Base-by-base conservation (phyloP, 64 coral and sea anemone genomes). In the Pachyseris speciosa region DNA sequence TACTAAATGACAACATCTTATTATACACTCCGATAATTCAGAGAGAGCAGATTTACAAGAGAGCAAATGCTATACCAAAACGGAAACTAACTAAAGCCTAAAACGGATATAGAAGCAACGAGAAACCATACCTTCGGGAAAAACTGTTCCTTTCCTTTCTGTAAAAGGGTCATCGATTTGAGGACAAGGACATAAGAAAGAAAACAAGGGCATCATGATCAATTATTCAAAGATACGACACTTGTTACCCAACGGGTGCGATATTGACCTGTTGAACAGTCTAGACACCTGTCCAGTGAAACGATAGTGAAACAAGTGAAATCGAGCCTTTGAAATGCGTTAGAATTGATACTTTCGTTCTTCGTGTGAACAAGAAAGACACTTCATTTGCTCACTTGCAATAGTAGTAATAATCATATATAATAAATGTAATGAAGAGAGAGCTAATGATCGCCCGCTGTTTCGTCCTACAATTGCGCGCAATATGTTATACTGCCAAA, bases 141-240 rank as follows among this genome's bases (percentile, higher is more conserved):
- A 71, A 37, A 39, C n/a, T 71, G 16, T 71, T 71, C 7, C 34
- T 71, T 19, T 7, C 3, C 44, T 7, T 13, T 47, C 28, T 30
- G 30, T 33, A 57, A 79, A 49, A 79, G 28, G 77, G 77, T 81
- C 51, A 61, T 81, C 53, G 53, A 81, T 81, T 37, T 32, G 27
- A 55, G 37, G 32, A 16, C 55, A 13, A 20, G 36, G 19, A 38
- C 38, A 57, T 20, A 19, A 15, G 29, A 5, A 22, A 81, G 2
- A 63, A 17, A 81, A 39, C 29, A 57, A 38, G 20, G 32, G 30
- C 60, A 4, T 38, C 9, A 7, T 22, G 67, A 79, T 79, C 3
- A 81, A 81, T 81, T 58, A 81, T 81, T 63, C 12, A 81, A 40
- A 2, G n/a, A 12, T 24, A 61, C 0, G 51, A 53, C 52, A 39